Evolutionary conservation across 2,797 vertebrate species (phyloP).

Genomic region (Phyllotis vaccarum): DNA sequence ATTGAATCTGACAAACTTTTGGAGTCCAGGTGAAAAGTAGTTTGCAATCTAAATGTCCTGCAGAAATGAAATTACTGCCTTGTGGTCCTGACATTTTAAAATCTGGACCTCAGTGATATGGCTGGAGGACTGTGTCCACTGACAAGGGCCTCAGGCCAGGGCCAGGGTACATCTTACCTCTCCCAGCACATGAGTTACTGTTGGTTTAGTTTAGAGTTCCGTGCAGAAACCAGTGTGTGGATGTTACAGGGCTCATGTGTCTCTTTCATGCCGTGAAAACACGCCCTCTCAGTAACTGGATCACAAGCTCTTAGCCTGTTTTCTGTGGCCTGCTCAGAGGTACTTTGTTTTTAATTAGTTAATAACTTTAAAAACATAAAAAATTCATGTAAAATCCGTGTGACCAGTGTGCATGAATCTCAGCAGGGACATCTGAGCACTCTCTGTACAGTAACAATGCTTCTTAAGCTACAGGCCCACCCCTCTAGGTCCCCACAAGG

Average conservation of each 20-base stretch:
- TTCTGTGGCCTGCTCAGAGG: not conserved
- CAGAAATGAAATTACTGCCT: slow-evolving; percentile 12
- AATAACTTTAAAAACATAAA: slow-evolving; percentile 22
- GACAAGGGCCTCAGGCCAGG: not conserved
- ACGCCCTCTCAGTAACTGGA: not conserved
- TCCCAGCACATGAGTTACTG: not conserved
- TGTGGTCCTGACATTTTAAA: not conserved
- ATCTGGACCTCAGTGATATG: not conserved
- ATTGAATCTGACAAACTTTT: not conserved
- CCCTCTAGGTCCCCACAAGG: not conserved
- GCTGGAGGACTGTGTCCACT: not conserved
- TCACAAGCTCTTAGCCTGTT: slow-evolving; percentile 4
- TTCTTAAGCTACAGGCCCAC: not conserved
- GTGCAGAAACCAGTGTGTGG: not conserved
- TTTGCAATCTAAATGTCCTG: not conserved
- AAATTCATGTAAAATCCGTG: not conserved
- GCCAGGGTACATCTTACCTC: not conserved
- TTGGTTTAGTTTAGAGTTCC: not conserved
- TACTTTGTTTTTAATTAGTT: slow-evolving; percentile 58
- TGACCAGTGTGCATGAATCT: slow-evolving; percentile 14
- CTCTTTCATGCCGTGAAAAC: slow-evolving; percentile 18
- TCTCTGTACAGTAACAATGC: no score
- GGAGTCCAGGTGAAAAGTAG: not conserved
- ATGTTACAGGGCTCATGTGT: not conserved
- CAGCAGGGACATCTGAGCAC: not conserved